Conservation (phyloP, 2,888 invertebrate species). For the Perdita meconis region DNA sequence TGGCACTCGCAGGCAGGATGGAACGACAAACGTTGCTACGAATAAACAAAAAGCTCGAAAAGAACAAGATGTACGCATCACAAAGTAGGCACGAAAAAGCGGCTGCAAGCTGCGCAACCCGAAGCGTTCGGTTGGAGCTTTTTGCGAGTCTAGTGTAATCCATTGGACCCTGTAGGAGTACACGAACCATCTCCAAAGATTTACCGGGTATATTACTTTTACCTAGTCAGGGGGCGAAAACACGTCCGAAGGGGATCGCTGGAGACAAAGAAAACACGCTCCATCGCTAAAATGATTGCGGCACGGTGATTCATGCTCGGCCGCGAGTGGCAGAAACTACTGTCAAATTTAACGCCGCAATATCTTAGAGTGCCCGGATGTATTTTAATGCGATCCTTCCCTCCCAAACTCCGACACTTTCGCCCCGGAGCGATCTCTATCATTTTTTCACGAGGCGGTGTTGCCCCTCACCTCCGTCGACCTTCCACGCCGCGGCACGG, state of each 20-base stretch:
- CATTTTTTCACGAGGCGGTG: constrained; percentile 32
- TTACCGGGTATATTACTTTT: constrained; percentile 32
- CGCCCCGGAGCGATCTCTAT: constrained; percentile 29
- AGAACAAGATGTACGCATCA: not conserved
- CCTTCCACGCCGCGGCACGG: not conserved
- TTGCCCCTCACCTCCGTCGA: not conserved
- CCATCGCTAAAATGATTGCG: constrained; percentile 45
- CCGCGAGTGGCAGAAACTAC: constrained; percentile 11
- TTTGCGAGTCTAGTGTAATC: constrained; percentile 12
- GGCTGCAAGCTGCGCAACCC: constrained; percentile 1
- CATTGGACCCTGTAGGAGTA: constrained; percentile 4
- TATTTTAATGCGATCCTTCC: constrained; percentile 63
- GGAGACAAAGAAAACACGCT: constrained; percentile 26
- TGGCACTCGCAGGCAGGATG: not conserved
- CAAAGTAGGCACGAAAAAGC: not conserved
- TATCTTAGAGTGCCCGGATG: constrained; percentile 60
- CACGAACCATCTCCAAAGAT: constrained; percentile 36
- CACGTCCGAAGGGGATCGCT: constrained; percentile 6
- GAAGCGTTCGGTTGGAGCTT: not conserved
- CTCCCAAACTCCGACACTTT: not conserved
- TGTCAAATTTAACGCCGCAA: constrained; percentile 54
- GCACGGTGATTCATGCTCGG: constrained; percentile 40
- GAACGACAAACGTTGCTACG: not conserved
- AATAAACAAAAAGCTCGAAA: not conserved
- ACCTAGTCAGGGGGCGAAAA: constrained; percentile 4